These are phyloP conservation scores for Linyphia triangularis DNA, from an alignment of 2,888 invertebrate genomes.

Conservation along the genomic window DNA sequence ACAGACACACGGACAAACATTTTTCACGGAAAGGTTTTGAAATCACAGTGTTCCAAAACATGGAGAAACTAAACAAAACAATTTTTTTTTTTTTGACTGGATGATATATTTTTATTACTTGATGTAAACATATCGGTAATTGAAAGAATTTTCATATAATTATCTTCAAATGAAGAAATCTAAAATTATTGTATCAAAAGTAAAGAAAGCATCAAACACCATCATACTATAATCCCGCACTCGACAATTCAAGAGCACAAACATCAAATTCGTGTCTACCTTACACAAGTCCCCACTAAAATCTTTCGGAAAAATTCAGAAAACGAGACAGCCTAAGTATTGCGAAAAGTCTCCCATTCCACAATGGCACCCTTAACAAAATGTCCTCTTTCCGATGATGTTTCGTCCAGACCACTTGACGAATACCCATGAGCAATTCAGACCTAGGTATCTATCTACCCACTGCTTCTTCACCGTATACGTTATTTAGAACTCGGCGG, in stretches of 20 bases:
- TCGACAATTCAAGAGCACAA: background rate
- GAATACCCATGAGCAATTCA: slow-evolving; percentile 12
- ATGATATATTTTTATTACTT: too few species aligned
- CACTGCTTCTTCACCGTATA: background rate
- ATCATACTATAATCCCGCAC: background rate
- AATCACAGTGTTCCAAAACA: too few species aligned
- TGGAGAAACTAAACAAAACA: too few species aligned
- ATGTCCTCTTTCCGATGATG: background rate
- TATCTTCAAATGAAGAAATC: too few species aligned
- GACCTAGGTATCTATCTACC: background rate
- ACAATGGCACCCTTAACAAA: background rate
- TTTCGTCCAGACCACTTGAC: background rate
- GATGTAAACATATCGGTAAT: too few species aligned
- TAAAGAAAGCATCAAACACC: background rate
- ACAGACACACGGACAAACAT: too few species aligned
- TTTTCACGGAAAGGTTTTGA: too few species aligned
- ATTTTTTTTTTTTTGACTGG: too few species aligned
- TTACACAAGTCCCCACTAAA: background rate
- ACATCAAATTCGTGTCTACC: background rate
- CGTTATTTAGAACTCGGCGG: slow-evolving; percentile 52
- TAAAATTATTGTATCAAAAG: too few species aligned
- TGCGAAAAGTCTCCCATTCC: background rate
- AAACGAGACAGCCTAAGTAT: background rate
- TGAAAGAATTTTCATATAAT: too few species aligned
- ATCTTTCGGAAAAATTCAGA: background rate